A percentile compares a stretch with the other conserved stretches of the same genome.
Evolutionary conservation across 1,140 invertebrate species (phyloP).

Genomic region (Rhizoglyphus robini): DNA sequence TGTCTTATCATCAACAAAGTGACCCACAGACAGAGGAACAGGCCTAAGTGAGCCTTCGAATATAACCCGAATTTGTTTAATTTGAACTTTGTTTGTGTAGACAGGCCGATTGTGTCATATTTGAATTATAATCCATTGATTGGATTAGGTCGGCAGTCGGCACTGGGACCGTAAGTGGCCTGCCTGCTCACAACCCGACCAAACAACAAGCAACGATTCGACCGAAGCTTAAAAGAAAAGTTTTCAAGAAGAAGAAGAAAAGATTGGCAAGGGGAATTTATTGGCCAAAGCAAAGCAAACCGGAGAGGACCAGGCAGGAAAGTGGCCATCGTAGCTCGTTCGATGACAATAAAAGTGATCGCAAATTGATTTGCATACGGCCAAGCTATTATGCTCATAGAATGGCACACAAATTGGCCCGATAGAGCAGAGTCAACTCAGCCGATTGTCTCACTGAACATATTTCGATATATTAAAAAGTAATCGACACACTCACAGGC

Average conservation of each 20-base stretch:
- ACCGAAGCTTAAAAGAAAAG: too few relatives aligned
- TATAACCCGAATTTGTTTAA: background rate
- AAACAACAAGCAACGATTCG: too few relatives aligned
- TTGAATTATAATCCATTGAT: conserved; percentile 3
- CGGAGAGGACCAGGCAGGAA: too few relatives aligned
- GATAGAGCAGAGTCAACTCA: too few relatives aligned
- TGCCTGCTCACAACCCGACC: too few relatives aligned
- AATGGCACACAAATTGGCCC: background rate
- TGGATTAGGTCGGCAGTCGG: too few relatives aligned
- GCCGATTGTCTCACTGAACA: too few relatives aligned
- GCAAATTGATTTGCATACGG: conserved; percentile 12
- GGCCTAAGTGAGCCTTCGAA: background rate
- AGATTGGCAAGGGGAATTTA: too few relatives aligned
- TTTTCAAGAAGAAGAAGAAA: too few relatives aligned
- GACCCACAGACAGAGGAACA: background rate
- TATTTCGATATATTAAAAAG: conserved; percentile 15
- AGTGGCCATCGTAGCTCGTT: too few relatives aligned
- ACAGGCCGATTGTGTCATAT: background rate
- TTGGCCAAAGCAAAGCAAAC: too few relatives aligned
- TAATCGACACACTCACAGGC: background rate
- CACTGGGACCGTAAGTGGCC: too few relatives aligned
- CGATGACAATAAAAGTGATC: conserved; percentile 12
- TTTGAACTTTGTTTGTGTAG: background rate
- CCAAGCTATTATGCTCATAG: background rate
- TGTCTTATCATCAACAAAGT: background rate